Evolutionary conservation across 2,888 invertebrate genomes (phyloP), one percentile per base, ranked within the genome.

Genomic region (Creontiades dilutus): DNA sequence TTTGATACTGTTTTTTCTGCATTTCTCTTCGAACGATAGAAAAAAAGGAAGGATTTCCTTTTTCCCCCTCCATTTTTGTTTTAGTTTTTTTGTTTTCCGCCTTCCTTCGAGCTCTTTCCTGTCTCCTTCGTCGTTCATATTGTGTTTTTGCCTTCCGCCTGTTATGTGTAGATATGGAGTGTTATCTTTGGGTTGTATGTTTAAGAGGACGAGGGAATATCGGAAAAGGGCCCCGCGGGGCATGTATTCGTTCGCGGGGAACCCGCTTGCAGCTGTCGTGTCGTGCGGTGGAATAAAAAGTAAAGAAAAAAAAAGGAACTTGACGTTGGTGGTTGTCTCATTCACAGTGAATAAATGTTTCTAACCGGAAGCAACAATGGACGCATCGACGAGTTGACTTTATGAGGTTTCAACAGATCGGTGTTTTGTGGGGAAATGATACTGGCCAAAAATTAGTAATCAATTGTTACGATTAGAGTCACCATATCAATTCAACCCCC

Each of bases 121-220:
- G 16, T n/a, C 23, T 68, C n/a, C 68, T 61, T 19, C 19, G 61
- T 19, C n/a, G 23, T 23, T 47, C 46, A 46, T 78, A 19, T 47
- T 78, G 78, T 78, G 28, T 47, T 78, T 47, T 47, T 78, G 46
- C 47, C n/a, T 78, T 11, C 78, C 82, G 52, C n/a, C 52, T 82
- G 82, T 23, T 52, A 82, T 47, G 48, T 52, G 23, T 82, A 82
- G 82, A 82, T 82, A 82, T 52, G 52, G 48, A 37, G 78, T 82
- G 82, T 52, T 82, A 82, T 82, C 82, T 82, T 82, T 82, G 82
- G 82, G 46, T 52, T 82, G 82, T 82, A 52, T 82, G 82, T 82
- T 23, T 48, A 52, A 52, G 82, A 19, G 82, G 82, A 19, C n/a
- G 52, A 13, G 47, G n/a, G 46, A 52, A 19, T 52, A 52, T 82